Percentiles rank a stretch among this genome's conserved stretches.
Conservation (phyloP, 2,113 vertebrate genomes). For the Nibea coibor region DNA sequence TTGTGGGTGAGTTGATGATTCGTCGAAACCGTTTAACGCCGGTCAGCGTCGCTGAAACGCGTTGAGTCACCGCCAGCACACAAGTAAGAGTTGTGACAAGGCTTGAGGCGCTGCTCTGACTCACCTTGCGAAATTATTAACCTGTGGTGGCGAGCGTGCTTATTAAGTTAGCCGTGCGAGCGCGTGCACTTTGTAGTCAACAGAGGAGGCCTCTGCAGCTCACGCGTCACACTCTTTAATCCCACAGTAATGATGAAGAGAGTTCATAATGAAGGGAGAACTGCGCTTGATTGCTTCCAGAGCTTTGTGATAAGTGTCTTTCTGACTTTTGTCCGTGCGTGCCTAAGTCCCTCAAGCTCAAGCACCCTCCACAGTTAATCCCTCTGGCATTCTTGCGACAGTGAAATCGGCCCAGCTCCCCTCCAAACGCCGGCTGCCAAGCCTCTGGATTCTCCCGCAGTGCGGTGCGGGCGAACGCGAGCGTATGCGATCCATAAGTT, state of each 20-base stretch:
- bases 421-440: constrained; percentile 30
- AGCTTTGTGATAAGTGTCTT: constrained; percentile 52
- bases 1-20: constrained; percentile 19
- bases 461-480: background rate
- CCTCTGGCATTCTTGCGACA: constrained; percentile 62
- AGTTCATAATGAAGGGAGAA: constrained; percentile 12
- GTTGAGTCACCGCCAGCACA: constrained; percentile 43
- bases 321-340: constrained; percentile 19
- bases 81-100: constrained; percentile 39
- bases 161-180: background rate
- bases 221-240: constrained; percentile 41
- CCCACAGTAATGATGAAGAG: constrained; percentile 15
- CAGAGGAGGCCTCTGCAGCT: constrained; percentile 15
- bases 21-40: background rate
- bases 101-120: constrained; percentile 35
- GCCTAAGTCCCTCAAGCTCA: constrained; percentile 42
- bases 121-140: constrained; percentile 33
- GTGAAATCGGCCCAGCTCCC: constrained; percentile 44
- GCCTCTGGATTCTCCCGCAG: constrained; percentile 28
- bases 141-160: constrained; percentile 7
- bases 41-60: background rate
- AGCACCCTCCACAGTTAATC: constrained; percentile 67
- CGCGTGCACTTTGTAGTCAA: constrained; percentile 22
- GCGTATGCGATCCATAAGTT: constrained; percentile 12
- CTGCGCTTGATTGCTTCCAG: constrained; percentile 62